Evolutionary conservation across 2,113 vertebrate species (phyloP), one percentile per base, ranked within the genome.

Genomic region (Macrotis lagotis): DNA sequence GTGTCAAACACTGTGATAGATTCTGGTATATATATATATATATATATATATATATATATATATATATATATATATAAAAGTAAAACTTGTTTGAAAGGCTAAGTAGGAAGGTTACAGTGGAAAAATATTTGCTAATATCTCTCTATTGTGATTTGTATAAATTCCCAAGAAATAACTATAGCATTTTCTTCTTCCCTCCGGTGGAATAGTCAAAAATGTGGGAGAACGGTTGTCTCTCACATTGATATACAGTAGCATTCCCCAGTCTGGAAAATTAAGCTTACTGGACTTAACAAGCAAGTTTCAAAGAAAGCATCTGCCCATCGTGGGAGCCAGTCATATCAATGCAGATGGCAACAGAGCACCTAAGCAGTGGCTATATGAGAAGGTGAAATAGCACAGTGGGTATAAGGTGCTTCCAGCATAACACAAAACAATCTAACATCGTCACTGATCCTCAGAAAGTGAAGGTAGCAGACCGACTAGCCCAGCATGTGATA

Each of bases 391-490:
- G 90, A 96, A 96, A 96, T 89, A 93, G 97, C 96, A 95, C 96
- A 95, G 94, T 93, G 94, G 95, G 94, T 95, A 96, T 95, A 98
- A 96, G 96, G 93, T 96, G 90, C 74, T 94, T n/a, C 83, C 93
- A 95, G 90, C 91, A 94, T 89, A 96, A 96, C 94, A 96, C 88
- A 97, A 94, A 97, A 93, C 95, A 97, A 97, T 97, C 97, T 98
- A 95, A 94, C 90, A 96, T 94, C 94, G 95, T 97, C 97, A 98
- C 51, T 95, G 96, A 94, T 90, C 55, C 96, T 97, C 96, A 92
- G 96, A 94, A 98, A 97, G 91, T 92, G 95, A 96, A 95, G 96
- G 93, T 92, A 89, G 93, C 95, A 97, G 95, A 95, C 93, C 96
- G 96, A 96, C 96, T 94, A 96, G 37, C 96, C 95, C 91, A 92